Base-by-base conservation (phyloP, 2,797 vertebrate genomes). In the Paratrypauchen microcephalus region DNA sequence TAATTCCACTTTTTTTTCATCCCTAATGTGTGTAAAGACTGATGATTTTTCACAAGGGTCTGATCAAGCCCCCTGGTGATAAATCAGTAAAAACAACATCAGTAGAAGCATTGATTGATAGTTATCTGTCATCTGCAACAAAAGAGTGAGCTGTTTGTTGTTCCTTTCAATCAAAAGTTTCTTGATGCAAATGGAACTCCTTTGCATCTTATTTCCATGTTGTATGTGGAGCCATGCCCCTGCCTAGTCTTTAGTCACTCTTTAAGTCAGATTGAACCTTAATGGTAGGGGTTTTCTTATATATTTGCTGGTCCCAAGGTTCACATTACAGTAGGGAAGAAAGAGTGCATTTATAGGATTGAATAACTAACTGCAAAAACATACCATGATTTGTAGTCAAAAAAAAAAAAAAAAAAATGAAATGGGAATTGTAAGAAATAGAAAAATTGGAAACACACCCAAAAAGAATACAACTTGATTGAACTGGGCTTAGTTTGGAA, bases 151-250 rank as follows among this genome's bases (percentile, higher is more conserved):
- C 28, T 50, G 45, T 48, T 50, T 48, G 41, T 65, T 50, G 8
- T 48, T 65, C 45, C 19, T 50, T 28, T 65, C 41, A 48, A 65
- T 65, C 45, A 65, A 65, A 50, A 65, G 62, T 28, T 30, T 24
- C 18, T n/a, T 50, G 41, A 50, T 65, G 62, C 41, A 65, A 65
- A 60, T 72, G 21, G n/a, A 63, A 18, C 39, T 24, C n/a, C n/a
- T 63, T 63, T 63, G 61, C 61, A 63, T 63, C 61, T 47, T 26
- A 57, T 54, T 59, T 52, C 24, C 58, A 23, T 55, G 48, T 32
- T 62, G 19, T 23, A 26, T 62, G 39, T 41, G 45, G 15, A 48
- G 45, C 45, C 45, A 64, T 26, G 62, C 30, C 45, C 62, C 45
- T 30, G 62, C 62, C 45, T 12, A 19, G 23, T 63, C 23, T 47